Evolutionary conservation across 92 coral and sea anemone species (phyloP).

Genomic region (Epizoanthus illoricatus): DNA sequence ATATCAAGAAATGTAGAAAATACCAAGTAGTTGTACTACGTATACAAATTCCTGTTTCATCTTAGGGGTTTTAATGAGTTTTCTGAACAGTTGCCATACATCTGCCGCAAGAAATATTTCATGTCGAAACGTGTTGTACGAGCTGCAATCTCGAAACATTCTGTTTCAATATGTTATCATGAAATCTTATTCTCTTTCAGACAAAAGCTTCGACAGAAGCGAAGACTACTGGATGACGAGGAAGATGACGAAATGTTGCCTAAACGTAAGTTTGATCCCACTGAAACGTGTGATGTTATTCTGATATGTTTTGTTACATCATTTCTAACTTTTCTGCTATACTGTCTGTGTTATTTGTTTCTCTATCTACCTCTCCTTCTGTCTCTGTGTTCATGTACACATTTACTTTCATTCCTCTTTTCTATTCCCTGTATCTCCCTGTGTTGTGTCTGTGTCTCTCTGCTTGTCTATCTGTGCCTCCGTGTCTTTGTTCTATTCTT

Average conservation of each 20-base stretch:
- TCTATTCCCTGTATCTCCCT: too few species aligned
- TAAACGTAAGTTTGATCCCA: conserved; percentile 67
- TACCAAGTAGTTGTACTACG: background rate
- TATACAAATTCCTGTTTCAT: background rate
- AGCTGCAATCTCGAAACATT: background rate
- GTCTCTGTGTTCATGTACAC: too few species aligned
- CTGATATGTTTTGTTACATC: background rate
- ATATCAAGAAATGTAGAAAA: too few species aligned
- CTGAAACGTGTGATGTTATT: background rate
- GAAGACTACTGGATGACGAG: conserved; percentile 89
- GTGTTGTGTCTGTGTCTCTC: too few species aligned
- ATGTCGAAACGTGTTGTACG: background rate
- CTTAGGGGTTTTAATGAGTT: too few species aligned
- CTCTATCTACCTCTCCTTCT: too few species aligned
- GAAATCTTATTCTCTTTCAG: conserved; percentile 34
- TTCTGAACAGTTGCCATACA: too few species aligned
- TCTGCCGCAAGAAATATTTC: too few species aligned
- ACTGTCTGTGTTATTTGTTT: too few species aligned
- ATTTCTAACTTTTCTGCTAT: background rate
- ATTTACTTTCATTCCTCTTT: too few species aligned
- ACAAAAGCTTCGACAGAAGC: conserved; percentile 77
- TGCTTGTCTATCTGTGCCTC: too few species aligned
- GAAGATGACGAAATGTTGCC: conserved; percentile 99
- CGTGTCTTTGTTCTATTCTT: too few species aligned
- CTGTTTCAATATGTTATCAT: background rate